Conservation (phyloP, 1,140 invertebrate genomes). For the Trichonephila clavipes region DNA sequence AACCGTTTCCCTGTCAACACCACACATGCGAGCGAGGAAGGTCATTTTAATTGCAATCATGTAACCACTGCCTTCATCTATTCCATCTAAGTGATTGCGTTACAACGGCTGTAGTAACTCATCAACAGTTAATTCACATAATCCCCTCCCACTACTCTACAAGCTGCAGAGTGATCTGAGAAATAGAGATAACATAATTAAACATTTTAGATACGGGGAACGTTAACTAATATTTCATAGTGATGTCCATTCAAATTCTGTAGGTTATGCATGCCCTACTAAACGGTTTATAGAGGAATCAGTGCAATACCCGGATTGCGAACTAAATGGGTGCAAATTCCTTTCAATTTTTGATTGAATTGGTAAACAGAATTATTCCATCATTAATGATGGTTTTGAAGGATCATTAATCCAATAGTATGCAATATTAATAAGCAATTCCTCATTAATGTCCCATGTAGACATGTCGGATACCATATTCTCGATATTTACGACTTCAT, state of each 20-base stretch:
- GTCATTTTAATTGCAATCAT: conserved; percentile 62
- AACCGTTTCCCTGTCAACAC: conserved; percentile 34
- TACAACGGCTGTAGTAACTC: conserved; percentile 50
- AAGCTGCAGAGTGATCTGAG: conserved; percentile 26
- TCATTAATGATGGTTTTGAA: not conserved
- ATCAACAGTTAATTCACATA: conserved; percentile 73
- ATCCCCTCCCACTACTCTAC: not conserved
- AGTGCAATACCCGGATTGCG: not conserved
- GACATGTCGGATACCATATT: too few relatives aligned
- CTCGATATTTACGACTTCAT: too few relatives aligned
- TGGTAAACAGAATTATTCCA: conserved; percentile 1
- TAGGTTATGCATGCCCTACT: conserved; percentile 1
- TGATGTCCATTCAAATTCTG: not conserved
- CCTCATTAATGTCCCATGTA: not conserved
- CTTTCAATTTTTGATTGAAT: conserved; percentile 34
- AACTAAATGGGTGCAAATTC: not conserved
- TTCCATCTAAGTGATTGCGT: conserved; percentile 56
- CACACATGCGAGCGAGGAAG: conserved; percentile 23
- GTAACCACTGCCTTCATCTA: conserved; percentile 17
- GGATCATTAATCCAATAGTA: not conserved
- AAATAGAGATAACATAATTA: conserved; percentile 75
- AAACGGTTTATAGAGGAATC: not conserved
- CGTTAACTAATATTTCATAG: conserved; percentile 71
- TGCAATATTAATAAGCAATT: not conserved
- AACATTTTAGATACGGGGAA: conserved; percentile 52